Conservation (phyloP, 2,888 invertebrate species). For the Lottia scabra region DNA sequence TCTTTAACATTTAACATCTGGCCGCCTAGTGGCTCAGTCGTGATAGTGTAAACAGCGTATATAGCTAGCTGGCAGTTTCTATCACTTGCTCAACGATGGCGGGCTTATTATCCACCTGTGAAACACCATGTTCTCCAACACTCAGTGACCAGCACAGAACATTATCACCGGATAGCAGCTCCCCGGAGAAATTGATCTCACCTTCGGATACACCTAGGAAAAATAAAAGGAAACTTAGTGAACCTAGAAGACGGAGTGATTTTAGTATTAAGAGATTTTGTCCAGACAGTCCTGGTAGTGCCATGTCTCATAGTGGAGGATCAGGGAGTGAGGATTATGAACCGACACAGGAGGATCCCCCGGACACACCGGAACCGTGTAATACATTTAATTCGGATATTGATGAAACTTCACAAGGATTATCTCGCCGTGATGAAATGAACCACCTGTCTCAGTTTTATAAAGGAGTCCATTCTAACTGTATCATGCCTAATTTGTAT, state of each 20-base stretch:
- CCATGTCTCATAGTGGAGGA: conserved; percentile 49
- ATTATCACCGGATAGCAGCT: conserved; percentile 21
- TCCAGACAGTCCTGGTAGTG: conserved; percentile 53
- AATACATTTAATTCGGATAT: conserved; percentile 19
- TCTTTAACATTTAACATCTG: conserved; percentile 62
- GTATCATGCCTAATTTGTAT: conserved; percentile 21
- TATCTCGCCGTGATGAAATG: not conserved
- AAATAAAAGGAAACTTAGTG: conserved; percentile 79
- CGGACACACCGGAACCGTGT: conserved; percentile 32
- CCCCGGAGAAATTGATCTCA: conserved; percentile 15
- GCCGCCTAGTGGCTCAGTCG: conserved; percentile 51
- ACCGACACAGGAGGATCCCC: conserved; percentile 40
- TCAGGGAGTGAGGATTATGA: conserved; percentile 46
- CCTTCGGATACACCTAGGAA: conserved; percentile 56
- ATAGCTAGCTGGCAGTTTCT: conserved; percentile 8
- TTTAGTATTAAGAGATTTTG: conserved; percentile 62
- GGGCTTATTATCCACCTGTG: conserved; percentile 12
- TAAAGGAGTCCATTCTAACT: conserved; percentile 16
- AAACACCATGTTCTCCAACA: conserved; percentile 1
- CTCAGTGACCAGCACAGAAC: not conserved
- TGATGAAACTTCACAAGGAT: conserved; percentile 20
- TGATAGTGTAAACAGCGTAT: not conserved
- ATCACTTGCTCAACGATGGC: conserved; percentile 20
- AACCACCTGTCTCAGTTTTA: conserved; percentile 9
- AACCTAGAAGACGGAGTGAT: conserved; percentile 71